Evolutionary conservation across 2,113 vertebrate species (phyloP), one percentile per base, ranked within the genome.

Genomic region (Aramus guarauna): DNA sequence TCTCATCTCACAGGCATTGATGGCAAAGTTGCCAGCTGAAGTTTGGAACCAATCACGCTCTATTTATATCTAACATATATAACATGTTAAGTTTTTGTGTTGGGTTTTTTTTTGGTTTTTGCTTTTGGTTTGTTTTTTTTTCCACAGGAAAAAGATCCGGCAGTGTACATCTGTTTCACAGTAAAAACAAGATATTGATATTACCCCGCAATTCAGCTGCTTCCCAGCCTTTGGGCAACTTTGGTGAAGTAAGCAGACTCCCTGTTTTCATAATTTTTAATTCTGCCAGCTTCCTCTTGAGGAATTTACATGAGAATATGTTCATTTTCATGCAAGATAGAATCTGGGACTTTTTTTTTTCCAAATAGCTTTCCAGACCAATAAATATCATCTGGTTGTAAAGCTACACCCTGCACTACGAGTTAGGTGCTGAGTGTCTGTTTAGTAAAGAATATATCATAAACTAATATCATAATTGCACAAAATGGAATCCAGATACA

Each of bases 301-400:
- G 62, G 72, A 95, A 94, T 87, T 93, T 90, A 75, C n/a, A 92
- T 59, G 36, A 87, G 24, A 97, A 64, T 90, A 45, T 58, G 37
- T 73, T 92, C 2, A 12, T 91, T 95, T 95, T 89, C 77, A 88
- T 78, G 30, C 59, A 56, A 71, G 29, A 26, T 87, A 47, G 16
- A 56, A 3, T 74, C 29, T 73, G 52, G 39, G 29, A 10, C n/a
- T n/a, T n/a, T 1, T 48, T 58, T 81, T 85, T 62, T 81, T 64
- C 11, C 34, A 93, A 75, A 85, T 47, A 88, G n/a, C 11, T 55
- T 74, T 90, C 50, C 81, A 67, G 37, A 86, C 48, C 53, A 91
- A 90, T 92, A 97, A 90, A 55, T 48, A 45, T 74, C 37, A 93
- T 27, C 59, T 73, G 39, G 17, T 50, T 43, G 30, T 88, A 94